Conservation (phyloP, 2,113 vertebrate species). For the Pseudorasbora parva region DNA sequence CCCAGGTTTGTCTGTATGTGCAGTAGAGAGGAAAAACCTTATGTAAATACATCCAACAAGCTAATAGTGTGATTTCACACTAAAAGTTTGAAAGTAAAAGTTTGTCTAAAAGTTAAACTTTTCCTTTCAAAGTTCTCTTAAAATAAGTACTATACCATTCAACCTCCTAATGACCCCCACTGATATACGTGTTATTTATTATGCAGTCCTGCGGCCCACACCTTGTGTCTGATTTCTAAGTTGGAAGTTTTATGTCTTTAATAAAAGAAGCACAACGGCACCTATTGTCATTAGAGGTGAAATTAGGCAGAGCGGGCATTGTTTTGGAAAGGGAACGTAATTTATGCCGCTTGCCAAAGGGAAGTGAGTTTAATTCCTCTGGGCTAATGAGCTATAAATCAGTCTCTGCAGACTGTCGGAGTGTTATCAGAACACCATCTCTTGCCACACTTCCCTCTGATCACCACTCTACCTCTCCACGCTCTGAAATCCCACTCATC, state of each 20-base stretch:
- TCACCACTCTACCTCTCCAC: slow-evolving; percentile 27
- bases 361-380: slow-evolving; percentile 61
- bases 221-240: background rate
- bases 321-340: slow-evolving; percentile 57
- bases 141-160: background rate
- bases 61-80: background rate
- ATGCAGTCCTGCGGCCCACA: background rate
- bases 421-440: slow-evolving; percentile 49
- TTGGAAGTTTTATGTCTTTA: slow-evolving; percentile 53
- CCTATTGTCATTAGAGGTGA: slow-evolving; percentile 52
- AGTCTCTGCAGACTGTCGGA: slow-evolving; percentile 54
- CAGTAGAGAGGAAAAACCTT: background rate
- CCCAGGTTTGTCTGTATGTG: background rate
- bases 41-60: background rate
- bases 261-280: slow-evolving; percentile 47
- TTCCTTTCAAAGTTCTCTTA: background rate
- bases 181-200: slow-evolving; percentile 18
- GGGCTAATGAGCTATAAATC: slow-evolving; percentile 64
- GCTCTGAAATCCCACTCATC: background rate
- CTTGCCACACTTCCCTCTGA: slow-evolving; percentile 48
- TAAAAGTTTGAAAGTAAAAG: background rate
- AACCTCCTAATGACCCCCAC: slow-evolving; percentile 18
- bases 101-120: background rate
- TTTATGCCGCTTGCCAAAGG: slow-evolving; percentile 59
- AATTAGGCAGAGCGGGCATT: slow-evolving; percentile 56